Evolutionary conservation across 2,113 vertebrate species (phyloP).

Genomic region (Sardina pilchardus): DNA sequence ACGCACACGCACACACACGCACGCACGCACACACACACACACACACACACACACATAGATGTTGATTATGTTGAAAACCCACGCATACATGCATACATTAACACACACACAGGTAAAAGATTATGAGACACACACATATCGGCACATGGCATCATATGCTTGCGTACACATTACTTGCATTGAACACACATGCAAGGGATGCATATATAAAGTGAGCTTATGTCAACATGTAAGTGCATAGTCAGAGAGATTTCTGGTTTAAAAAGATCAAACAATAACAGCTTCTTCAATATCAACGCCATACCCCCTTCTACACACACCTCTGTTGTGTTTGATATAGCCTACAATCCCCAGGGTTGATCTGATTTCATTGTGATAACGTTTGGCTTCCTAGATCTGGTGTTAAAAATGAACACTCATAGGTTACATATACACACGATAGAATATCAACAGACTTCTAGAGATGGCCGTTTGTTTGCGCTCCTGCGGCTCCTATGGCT

Average conservation of each 20-base stretch:
- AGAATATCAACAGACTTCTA: neutral
- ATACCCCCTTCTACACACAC: neutral
- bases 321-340: neutral
- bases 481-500: neutral
- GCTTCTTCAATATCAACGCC: neutral
- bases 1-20: slow-evolving; percentile 2
- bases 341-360: neutral
- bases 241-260: neutral
- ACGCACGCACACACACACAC: slow-evolving; percentile 15
- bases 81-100: neutral
- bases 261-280: neutral
- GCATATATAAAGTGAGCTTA: neutral
- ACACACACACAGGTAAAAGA: neutral
- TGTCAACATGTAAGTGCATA: neutral
- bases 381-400: neutral
- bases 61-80: too few species aligned
- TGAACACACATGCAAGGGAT: neutral
- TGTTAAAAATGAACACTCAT: neutral
- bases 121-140: neutral
- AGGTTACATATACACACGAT: neutral
- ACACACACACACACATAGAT: neutral
- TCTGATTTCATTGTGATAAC: neutral
- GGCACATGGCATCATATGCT: neutral
- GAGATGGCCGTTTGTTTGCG: neutral
- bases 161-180: too few species aligned